Percentiles rank a stretch among this genome's conserved stretches.
These are phyloP conservation scores for Troides helena DNA, from an alignment of 2,888 invertebrate species.

Conservation along the genomic window DNA sequence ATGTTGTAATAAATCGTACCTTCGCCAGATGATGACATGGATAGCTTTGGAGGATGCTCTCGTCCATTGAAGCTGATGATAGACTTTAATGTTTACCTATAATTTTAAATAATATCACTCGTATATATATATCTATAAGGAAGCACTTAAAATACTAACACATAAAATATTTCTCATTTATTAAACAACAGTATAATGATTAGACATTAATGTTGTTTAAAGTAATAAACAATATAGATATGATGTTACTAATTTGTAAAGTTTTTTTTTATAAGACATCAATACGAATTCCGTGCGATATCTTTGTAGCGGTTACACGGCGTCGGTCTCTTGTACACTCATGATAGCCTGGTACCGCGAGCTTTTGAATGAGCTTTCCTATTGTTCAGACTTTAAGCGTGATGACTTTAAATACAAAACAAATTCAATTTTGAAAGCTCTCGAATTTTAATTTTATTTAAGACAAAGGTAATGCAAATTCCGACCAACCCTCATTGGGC, in stretches of 20 bases:
- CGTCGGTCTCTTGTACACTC: neutral
- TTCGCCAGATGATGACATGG: neutral
- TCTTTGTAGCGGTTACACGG: neutral
- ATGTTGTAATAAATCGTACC: no score
- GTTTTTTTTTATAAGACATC: neutral
- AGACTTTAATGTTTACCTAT: neutral
- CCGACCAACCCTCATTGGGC: no score
- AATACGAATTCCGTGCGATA: neutral
- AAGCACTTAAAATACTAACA: no score
- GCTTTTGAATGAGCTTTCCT: conserved; percentile 12
- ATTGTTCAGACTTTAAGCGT: neutral
- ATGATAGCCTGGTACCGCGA: conserved; percentile 19
- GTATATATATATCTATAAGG: neutral
- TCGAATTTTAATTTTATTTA: no score
- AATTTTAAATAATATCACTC: neutral
- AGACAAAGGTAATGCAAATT: no score
- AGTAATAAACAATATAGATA: neutral
- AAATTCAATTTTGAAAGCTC: neutral
- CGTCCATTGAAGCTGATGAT: no score
- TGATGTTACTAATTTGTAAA: neutral
- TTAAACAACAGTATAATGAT: neutral
- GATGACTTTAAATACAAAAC: neutral
- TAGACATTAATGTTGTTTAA: neutral
- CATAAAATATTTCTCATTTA: neutral
- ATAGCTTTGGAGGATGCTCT: neutral